Evolutionary conservation across 2,797 vertebrate species (phyloP), one percentile per base, ranked within the genome.

Genomic region (Sitta carolinensis): DNA sequence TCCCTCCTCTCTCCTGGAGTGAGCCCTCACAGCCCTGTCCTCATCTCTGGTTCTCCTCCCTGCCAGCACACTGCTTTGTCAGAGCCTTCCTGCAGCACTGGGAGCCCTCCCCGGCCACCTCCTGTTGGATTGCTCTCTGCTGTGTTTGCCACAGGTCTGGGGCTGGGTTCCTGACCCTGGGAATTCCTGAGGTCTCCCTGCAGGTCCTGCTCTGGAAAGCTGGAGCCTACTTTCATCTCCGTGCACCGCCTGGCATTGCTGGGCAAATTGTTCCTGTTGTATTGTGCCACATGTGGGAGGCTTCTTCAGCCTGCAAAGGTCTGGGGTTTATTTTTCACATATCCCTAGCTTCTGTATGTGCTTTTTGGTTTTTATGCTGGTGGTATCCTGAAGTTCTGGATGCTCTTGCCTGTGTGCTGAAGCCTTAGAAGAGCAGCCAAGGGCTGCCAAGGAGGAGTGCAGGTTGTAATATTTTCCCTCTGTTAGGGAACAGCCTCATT

Each of bases 321-420:
- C 85, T 80, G 30, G 3, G 9, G 4, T 67, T 78, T 30, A 15
- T 38, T 88, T 57, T 45, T 73, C 34, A 19, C 18, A 10, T 64
- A 47, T 86, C 43, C 17, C 47, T 23, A 13, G 29, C 45, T 86
- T 55, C 52, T 50, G 25, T 36, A 25, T 4, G 0, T 29, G 3
- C 6, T 66, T 40, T 1, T 13, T 69, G 36, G 36, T 63, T 91
- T 43, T 48, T 40, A 36, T 61, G 29, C 27, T 26, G 69, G 13
- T 0, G 1, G 2, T 78, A 47, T 42, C 69, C 43, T 19, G 62
- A 54, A 51, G 40, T 47, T 72, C 57, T 70, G 10, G 0, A 0
- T 63, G 69, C 50, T 75, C 4, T 45, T 68, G 5, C 23, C 51
- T 0, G 2, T 6, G 22, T 40, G 10, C 40, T 0, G 6, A 34